Conservation (phyloP, 2,797 vertebrate genomes). For the Pteropus rufus region DNA sequence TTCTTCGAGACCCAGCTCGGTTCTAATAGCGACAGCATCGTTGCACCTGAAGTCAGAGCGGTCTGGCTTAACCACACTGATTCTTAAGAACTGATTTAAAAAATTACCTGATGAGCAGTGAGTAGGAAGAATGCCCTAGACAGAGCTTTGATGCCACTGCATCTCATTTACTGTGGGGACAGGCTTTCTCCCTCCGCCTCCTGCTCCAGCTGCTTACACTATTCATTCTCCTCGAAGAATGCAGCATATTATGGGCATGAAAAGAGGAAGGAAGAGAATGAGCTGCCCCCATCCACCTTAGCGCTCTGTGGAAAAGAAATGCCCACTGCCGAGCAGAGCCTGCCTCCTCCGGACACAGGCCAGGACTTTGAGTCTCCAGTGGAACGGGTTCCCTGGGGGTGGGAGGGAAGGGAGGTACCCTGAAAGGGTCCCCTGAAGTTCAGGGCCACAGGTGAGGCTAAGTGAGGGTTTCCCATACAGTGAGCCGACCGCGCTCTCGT, state of each 20-base stretch:
- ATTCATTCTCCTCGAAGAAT: slow-evolving; percentile 33
- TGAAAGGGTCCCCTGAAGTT: not conserved
- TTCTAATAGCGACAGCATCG: not conserved
- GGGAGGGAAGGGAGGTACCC: not conserved
- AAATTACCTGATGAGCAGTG: not conserved
- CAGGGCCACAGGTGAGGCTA: not conserved
- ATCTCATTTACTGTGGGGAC: not conserved
- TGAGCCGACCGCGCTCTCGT: not conserved
- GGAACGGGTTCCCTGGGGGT: not conserved
- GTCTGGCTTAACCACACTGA: slow-evolving; percentile 36
- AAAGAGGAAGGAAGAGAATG: not conserved
- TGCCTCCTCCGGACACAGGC: not conserved
- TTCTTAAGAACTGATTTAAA: slow-evolving; percentile 29
- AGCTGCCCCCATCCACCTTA: not conserved
- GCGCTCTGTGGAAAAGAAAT: not conserved
- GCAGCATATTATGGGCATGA: not conserved
- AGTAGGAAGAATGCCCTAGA: slow-evolving; percentile 16
- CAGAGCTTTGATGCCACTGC: slow-evolving; percentile 9
- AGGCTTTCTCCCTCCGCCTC: not conserved
- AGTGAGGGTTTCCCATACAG: not conserved
- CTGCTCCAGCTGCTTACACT: not conserved
- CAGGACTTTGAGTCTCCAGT: not conserved
- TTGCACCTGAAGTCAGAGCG: slow-evolving; percentile 10
- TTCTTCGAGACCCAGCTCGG: not conserved
- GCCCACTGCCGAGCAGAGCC: not conserved